Evolutionary conservation across 2,113 vertebrate genomes (phyloP).

Genomic region (Cardinalis cardinalis): DNA sequence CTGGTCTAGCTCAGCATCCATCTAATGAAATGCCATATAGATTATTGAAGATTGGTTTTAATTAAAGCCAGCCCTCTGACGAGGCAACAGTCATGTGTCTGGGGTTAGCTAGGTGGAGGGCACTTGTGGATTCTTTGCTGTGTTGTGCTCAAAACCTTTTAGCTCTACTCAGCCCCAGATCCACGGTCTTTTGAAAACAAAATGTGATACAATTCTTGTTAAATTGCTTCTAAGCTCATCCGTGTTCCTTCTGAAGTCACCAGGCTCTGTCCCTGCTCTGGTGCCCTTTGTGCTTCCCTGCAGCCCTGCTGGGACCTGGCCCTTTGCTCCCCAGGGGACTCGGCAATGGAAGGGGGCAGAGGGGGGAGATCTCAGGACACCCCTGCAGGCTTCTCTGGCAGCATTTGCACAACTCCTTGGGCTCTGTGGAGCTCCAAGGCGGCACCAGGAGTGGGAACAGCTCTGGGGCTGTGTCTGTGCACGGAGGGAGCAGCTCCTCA

Average conservation of each 20-base stretch:
- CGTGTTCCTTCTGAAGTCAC: not conserved
- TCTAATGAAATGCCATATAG: slow-evolving; percentile 22
- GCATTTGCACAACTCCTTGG: not conserved
- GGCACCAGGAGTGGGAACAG: not conserved
- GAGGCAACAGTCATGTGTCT: not conserved
- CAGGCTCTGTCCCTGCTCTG: not conserved
- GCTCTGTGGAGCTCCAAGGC: not conserved
- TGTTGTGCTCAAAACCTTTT: not conserved
- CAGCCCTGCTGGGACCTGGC: not conserved
- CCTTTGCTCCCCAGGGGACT: not conserved
- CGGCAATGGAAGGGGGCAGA: not conserved
- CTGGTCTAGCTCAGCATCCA: not conserved
- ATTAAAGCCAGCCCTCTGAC: slow-evolving; percentile 26
- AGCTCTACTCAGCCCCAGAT: not conserved
- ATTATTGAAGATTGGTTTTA: slow-evolving; percentile 41
- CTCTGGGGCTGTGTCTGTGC: not conserved
- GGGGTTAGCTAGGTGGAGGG: not conserved
- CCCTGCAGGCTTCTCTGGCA: not conserved
- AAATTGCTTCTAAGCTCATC: not conserved
- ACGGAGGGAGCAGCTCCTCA: not conserved
- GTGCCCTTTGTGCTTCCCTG: not conserved
- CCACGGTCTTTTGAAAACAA: not conserved
- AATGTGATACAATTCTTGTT: not conserved
- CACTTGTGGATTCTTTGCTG: not conserved
- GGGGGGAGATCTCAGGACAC: not conserved